These are phyloP conservation scores for Scaptomyza parva DNA, from an alignment of 2,888 invertebrate species.

Conservation along the genomic window DNA sequence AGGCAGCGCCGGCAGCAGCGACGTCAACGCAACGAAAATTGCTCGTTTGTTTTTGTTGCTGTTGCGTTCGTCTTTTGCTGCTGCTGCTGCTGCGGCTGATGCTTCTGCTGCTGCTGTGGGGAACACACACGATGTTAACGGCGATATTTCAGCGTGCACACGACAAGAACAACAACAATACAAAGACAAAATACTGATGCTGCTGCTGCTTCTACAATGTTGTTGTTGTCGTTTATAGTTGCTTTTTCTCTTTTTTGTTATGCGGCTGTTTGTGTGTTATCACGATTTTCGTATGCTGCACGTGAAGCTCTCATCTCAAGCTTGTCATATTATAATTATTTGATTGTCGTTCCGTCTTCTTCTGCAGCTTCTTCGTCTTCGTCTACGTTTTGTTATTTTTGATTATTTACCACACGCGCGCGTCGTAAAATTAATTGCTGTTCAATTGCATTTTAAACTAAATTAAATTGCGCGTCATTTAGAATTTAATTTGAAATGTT, in stretches of 20 bases:
- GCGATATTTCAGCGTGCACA: slow-evolving; percentile 48
- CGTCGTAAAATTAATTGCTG: slow-evolving; percentile 29
- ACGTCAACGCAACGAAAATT: slow-evolving; percentile 59
- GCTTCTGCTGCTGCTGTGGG: slow-evolving; percentile 17
- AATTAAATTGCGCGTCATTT: slow-evolving; percentile 9
- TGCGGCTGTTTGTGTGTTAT: slow-evolving; percentile 53
- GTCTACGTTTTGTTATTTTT: slow-evolving; percentile 16
- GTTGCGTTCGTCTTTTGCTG: slow-evolving; percentile 9
- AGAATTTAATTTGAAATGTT: slow-evolving; percentile 7
- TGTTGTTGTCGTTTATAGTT: slow-evolving; percentile 29
- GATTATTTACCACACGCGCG: slow-evolving; percentile 46
- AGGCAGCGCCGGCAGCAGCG: slow-evolving; percentile 57
- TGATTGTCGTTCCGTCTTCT: slow-evolving; percentile 42
- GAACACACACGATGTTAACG: slow-evolving; percentile 61
- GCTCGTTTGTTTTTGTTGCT: slow-evolving; percentile 51
- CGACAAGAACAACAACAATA: slow-evolving; percentile 37
- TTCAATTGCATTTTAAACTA: slow-evolving; percentile 20
- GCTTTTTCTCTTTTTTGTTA: background rate
- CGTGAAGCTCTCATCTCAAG: slow-evolving; percentile 54
- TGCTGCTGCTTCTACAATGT: slow-evolving; percentile 12
- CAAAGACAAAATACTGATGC: slow-evolving; percentile 34
- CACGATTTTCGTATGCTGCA: slow-evolving; percentile 63
- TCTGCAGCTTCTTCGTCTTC: slow-evolving; percentile 14
- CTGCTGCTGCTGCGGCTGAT: slow-evolving; percentile 24
- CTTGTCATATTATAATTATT: slow-evolving; percentile 54